phyloP scores from a whole-genome alignment of 2,797 vertebrate species.

The Phoebastria nigripes region DNA sequence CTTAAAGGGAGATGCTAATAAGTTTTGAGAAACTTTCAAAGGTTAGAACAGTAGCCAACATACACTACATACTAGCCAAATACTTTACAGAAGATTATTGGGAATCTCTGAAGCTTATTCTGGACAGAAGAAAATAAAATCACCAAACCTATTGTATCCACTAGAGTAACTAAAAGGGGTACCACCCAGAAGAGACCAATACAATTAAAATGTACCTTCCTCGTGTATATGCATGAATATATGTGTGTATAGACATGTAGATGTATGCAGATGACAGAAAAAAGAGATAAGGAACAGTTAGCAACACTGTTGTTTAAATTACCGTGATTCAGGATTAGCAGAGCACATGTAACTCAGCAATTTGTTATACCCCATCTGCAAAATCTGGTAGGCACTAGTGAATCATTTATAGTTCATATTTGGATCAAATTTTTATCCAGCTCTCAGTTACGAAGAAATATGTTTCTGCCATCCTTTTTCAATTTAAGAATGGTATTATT shows the following conservation, averaged over 20 bases:
- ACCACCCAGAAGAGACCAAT: neutral
- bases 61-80: neutral
- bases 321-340: neutral
- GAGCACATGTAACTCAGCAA: neutral
- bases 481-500: neutral
- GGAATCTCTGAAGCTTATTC: neutral
- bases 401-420: neutral
- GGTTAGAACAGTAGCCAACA: neutral
- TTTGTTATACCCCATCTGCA: neutral
- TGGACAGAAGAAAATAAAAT: neutral
- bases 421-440: neutral
- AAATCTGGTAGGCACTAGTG: neutral
- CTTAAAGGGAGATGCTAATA: neutral
- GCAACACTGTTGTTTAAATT: neutral
- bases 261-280: neutral
- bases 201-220: neutral
- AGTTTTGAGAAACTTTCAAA: neutral
- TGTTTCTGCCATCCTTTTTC: neutral
- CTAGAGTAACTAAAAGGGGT: neutral
- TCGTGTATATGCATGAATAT: neutral
- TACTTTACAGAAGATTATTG: neutral
- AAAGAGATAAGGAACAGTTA: neutral
- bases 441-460: neutral
- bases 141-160: neutral
- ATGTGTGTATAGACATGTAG: neutral